Evolutionary conservation across 2,113 vertebrate species (phyloP), one percentile per base, ranked within the genome.

Genomic region (Ctenomys sociabilis): DNA sequence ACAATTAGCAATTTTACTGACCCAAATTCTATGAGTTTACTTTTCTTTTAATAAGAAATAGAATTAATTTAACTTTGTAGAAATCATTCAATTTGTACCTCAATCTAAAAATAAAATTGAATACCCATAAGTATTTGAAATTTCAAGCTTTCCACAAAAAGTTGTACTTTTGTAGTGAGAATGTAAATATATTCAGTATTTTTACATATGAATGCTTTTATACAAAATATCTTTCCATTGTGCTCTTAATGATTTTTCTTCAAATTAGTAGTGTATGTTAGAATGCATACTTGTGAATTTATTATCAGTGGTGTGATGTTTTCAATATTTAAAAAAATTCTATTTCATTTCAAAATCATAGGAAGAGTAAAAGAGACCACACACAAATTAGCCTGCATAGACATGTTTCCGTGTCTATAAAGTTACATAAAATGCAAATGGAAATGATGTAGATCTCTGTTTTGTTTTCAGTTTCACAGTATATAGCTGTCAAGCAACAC

Each of bases 401-500:
- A n/a, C n/a, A 83, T 91, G 24, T 37, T 40, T 93, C 32, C 26
- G 66, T 54, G 35, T 72, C 54, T 59, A 54, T 59, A 73, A 49
- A 92, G 61, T 66, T 85, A 72, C 86, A 80, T 37, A 95, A 96
- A 96, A 91, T 78, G 26, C 21, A 90, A 86, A 78, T 35, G 11
- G 32, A 85, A 89, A 63, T 75, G 1, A 40, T 45, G n/a, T 37
- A 2, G 19, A 16, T 68, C 32, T 94, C 26, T 80, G 24, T 16
- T 66, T 32, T 52, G 26, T 16, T 77, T 2, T 28, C 14, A 43
- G n/a, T 77, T 92, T 80, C 57, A 66, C 52, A 37, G 28, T 35
- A 57, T 19, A 37, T 1, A 19, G 82, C 3, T 13, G 10, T 73
- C 16, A 92, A 84, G 72, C 7, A 95, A 85, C 45, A 1, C 45